Evolutionary conservation across 1,140 invertebrate species (phyloP).

Genomic region (Belonocnema kinseyi): DNA sequence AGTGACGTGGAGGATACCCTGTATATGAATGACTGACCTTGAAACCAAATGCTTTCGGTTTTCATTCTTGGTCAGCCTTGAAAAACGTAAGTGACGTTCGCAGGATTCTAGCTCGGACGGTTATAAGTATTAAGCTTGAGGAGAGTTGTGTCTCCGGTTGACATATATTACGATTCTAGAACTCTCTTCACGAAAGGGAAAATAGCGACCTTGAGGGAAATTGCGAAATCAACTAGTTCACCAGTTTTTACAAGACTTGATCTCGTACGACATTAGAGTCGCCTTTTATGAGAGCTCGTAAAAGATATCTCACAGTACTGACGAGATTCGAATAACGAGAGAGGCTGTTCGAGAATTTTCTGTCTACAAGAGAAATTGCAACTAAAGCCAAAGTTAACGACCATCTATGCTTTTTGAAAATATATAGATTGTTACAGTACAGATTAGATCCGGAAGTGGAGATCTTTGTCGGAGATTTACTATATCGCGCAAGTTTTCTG

Average conservation of each 20-base stretch:
- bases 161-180: slow-evolving; percentile 33
- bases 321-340: slow-evolving; percentile 28
- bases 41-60: slow-evolving; percentile 20
- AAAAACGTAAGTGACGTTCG: slow-evolving; percentile 17
- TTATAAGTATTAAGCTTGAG: neutral
- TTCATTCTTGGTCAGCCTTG: neutral
- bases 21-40: neutral
- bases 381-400: slow-evolving; percentile 30
- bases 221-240: slow-evolving; percentile 55
- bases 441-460: slow-evolving; percentile 15
- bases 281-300: slow-evolving; percentile 38
- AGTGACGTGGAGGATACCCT: no score
- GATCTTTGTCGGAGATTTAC: neutral
- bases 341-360: slow-evolving; percentile 16
- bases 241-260: slow-evolving; percentile 49
- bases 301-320: slow-evolving; percentile 41
- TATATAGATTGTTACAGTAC: neutral
- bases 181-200: slow-evolving; percentile 48
- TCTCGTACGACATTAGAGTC: slow-evolving; percentile 44
- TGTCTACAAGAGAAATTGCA: slow-evolving; percentile 35
- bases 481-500: neutral
- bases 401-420: slow-evolving; percentile 37
- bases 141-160: slow-evolving; percentile 33
- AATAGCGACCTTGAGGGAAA: slow-evolving; percentile 57
- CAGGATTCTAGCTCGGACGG: neutral